These are phyloP conservation scores for Panthera tigris DNA, from an alignment of 2,113 vertebrate species.

Conservation along the genomic window DNA sequence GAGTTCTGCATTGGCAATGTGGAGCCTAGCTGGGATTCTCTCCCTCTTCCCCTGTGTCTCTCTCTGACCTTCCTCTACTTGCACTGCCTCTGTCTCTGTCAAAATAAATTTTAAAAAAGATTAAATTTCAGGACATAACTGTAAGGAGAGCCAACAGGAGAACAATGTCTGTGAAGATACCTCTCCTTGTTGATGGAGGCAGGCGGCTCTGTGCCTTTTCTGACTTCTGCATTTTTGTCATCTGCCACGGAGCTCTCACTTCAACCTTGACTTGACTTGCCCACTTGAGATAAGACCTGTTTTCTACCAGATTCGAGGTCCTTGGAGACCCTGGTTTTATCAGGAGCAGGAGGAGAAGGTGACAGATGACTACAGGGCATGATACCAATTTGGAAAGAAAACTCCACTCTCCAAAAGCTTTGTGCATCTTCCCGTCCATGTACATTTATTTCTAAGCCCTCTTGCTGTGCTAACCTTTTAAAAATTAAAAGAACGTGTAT, in stretches of 20 bases:
- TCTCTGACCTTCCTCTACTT: too few relatives aligned
- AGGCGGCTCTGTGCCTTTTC: background rate
- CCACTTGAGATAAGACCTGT: background rate
- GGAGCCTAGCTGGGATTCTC: too few relatives aligned
- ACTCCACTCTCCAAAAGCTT: background rate
- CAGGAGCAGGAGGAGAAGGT: background rate
- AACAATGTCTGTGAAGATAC: background rate
- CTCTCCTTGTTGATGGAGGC: fast-evolving
- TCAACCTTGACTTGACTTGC: background rate
- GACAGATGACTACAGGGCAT: background rate
- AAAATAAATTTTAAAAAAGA: too few relatives aligned
- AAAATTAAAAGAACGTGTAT: background rate
- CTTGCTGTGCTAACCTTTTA: background rate
- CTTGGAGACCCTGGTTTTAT: background rate
- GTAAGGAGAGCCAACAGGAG: background rate
- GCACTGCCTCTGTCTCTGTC: too few relatives aligned
- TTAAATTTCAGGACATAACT: background rate
- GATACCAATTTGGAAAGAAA: background rate
- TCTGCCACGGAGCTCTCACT: background rate
- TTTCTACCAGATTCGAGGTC: background rate
- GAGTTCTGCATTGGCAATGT: too few relatives aligned
- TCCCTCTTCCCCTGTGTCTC: too few relatives aligned
- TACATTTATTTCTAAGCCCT: background rate
- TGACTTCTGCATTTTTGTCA: background rate
- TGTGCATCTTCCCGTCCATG: background rate